Evolutionary conservation across 1,140 invertebrate genomes (phyloP), one percentile per base, ranked within the genome.

Genomic region (Oryctes rhinoceros): DNA sequence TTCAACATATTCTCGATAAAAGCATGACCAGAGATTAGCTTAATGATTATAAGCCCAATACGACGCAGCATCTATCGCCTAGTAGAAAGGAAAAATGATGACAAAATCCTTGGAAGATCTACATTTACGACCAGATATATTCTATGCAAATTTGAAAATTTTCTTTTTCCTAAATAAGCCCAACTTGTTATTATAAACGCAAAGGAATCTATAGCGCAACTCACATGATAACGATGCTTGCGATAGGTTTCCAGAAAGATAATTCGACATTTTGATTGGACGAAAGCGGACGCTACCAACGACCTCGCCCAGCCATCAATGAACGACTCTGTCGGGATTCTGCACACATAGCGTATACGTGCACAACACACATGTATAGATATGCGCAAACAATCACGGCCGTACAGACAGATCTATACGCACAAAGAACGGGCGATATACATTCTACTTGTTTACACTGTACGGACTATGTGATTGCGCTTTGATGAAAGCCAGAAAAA

Each of bases 291-390:
- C 53, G 53, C 15, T 59, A 18, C 53, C 6, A 18, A 18, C 53
- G 53, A 59, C 53, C 53, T 59, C 53, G 53, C 53, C 53, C 53
- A 59, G 53, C n/a, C 53, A 59, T 59, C 53, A 59, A 7, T 59
- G 53, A 18, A 59, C 53, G 53, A 59, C 53, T 59, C 7, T 59
- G 53, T 59, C 53, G 53, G 53, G 15, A 59, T 18, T 6, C 53
- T 10, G 39, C 39, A 44, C 39, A 44, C 39, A 44, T 44, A 44
- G 39, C 39, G 39, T 44, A 4, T 44, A 44, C 39, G 5, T 44
- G 5, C 39, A 44, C 39, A 44, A 59, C 6, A 59, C 49, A 48
- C 47, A n/a, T n/a, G 49, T 13, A 59, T 15, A 59, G 13, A 18
- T 59, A 59, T 18, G 13, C n/a, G 13, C 49, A 13, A 4, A 53